A percentile compares a stretch with the other conserved stretches of the same genome.
These are phyloP conservation scores for Ramphastos sulfuratus DNA, from an alignment of 2,113 vertebrate genomes.

Conservation along the genomic window DNA sequence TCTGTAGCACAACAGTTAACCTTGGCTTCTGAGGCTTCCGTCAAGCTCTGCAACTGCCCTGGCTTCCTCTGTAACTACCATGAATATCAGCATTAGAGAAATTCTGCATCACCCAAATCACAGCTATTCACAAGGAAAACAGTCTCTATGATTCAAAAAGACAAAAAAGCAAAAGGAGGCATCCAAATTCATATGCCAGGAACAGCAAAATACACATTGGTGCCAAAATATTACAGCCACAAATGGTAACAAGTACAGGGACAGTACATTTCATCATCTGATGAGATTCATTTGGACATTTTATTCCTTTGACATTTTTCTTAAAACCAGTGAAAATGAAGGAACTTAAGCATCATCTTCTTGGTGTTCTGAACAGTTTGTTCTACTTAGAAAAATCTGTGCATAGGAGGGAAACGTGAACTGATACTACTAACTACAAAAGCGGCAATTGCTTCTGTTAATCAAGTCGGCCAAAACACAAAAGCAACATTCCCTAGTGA, in stretches of 20 bases:
- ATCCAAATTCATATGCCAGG: background rate
- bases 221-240: background rate
- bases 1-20: background rate
- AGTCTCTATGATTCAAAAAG: background rate
- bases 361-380: slow-evolving; percentile 8
- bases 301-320: slow-evolving; percentile 22
- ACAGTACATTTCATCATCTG: background rate
- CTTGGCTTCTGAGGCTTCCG: background rate
- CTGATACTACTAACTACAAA: background rate
- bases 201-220: background rate
- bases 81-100: background rate
- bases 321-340: slow-evolving; percentile 12
- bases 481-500: background rate
- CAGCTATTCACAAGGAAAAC: background rate
- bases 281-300: background rate
- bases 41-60: background rate
- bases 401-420: background rate
- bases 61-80: background rate
- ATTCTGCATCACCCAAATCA: background rate
- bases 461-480: background rate
- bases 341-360: background rate
- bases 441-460: background rate
- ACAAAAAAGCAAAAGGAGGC: background rate
- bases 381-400: background rate
- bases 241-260: background rate